These are phyloP conservation scores for Callaeas wilsoni DNA, from an alignment of 2,113 vertebrate species.

Conservation along the genomic window DNA sequence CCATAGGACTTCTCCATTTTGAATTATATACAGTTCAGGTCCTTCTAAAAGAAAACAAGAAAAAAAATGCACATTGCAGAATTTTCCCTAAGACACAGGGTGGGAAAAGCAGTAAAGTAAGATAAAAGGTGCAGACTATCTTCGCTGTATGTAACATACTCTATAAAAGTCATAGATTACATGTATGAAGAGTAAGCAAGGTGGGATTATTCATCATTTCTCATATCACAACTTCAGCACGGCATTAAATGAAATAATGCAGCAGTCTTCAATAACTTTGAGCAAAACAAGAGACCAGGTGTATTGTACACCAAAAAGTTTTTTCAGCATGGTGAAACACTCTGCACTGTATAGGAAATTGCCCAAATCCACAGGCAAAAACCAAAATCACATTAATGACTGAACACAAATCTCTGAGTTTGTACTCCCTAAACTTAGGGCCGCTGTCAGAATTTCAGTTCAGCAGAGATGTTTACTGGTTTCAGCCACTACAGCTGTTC, in stretches of 20 bases:
- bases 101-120: neutral
- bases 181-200: fast-evolving
- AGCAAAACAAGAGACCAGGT: neutral
- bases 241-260: neutral
- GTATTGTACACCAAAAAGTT: neutral
- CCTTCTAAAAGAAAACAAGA: neutral
- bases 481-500: neutral
- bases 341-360: neutral
- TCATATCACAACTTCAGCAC: neutral
- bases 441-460: neutral
- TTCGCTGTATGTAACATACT: neutral
- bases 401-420: neutral
- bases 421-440: neutral
- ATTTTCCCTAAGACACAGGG: neutral
- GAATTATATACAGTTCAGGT: neutral
- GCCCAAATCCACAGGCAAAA: neutral
- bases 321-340: neutral
- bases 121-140: neutral
- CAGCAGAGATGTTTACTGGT: neutral
- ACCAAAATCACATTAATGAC: neutral
- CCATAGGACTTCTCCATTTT: neutral
- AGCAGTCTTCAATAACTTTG: neutral
- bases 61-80: neutral
- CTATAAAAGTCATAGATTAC: neutral
- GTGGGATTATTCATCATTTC: neutral